Base-by-base conservation (phyloP, 2,888 invertebrate species). In the Hypomecis punctinalis region DNA sequence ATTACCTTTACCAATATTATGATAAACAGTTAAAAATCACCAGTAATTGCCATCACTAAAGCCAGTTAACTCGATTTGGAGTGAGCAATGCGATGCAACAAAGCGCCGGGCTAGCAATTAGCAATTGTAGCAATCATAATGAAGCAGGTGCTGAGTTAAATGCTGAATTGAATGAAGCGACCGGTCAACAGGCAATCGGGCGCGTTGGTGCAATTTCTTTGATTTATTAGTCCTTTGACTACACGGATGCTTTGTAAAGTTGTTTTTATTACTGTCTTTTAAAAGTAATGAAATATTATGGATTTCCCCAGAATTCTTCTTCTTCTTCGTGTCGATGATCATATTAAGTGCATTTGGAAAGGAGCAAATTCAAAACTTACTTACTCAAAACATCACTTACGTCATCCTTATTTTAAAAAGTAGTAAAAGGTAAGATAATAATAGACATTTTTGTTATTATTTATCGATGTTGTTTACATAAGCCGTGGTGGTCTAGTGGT, bases 91-190 rank as follows among this genome's bases (percentile, higher is more conserved):
- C 62, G 36, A 46, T 63, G 61, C 52, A 47, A 52, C 43, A 61
- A 8, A 47, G 43, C 53, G 45, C 33, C 52, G 40, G n/a, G 6
- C 10, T 3, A n/a, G 48, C 48, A 10, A 37, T 23, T 23, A 23
- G 40, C 76, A 80, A 81, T 78, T 80, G 76, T 72, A 52, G 72
- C 74, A 75, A 76, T 75, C 72, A 70, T 81, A 77, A 82, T 78
- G 66, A 76, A 76, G 79, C 81, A 81, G 83, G 79, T 82, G 82
- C 71, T 61, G 73, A 45, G 43, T 54, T 54, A 54, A 54, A 10
- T 43, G 36, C 36, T 67, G 73, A 77, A 79, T 81, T 80, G 71
- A 71, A 72, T 66, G 42, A 63, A n/a, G 5, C 45, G 55, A 33
- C 13, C 57, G 51, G 56, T 56, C 56, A 67, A 49, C 56, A 11